A percentile compares a stretch with the other conserved stretches of the same genome.
Conservation (phyloP, 2,797 vertebrate species). For the Brachyalestes nurse region DNA sequence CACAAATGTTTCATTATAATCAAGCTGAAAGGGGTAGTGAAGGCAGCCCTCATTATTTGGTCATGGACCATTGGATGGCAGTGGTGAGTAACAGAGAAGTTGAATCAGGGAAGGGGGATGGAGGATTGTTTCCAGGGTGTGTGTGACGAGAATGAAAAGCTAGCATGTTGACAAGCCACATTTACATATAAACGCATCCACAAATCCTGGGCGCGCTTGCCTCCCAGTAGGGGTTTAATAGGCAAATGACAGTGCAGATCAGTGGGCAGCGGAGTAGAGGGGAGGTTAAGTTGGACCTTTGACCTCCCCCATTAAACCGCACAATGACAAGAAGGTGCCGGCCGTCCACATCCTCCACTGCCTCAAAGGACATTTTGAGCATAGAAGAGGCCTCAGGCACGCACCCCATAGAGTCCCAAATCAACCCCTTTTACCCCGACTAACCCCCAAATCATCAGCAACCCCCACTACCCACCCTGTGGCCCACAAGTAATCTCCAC, state of each 20-base stretch:
- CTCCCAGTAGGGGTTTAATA: constrained; percentile 46
- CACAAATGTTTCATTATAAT: background rate
- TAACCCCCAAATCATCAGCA: constrained; percentile 34
- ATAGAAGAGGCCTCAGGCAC: constrained; percentile 51
- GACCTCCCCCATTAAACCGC: constrained; percentile 48
- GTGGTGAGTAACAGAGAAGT: constrained; percentile 18
- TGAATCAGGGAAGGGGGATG: background rate
- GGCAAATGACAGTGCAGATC: constrained; percentile 45
- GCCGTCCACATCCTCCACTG: constrained; percentile 44
- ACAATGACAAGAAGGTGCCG: constrained; percentile 49
- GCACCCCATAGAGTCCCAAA: constrained; percentile 48
- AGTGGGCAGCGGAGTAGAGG: constrained; percentile 25
- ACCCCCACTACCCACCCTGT: background rate
- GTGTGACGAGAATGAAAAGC: constrained; percentile 29
- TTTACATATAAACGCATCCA: constrained; percentile 30
- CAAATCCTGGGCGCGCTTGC: constrained; percentile 17
- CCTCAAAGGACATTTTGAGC: constrained; percentile 49
- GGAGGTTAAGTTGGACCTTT: constrained; percentile 47
- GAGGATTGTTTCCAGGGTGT: constrained; percentile 29
- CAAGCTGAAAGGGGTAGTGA: background rate
- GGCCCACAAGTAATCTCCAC: constrained; percentile 18
- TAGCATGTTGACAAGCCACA: constrained; percentile 12
- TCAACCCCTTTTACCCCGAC: constrained; percentile 11
- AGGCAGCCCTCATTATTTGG: background rate
- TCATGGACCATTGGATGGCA: constrained; percentile 29